Evolutionary conservation across 2,113 vertebrate species (phyloP).

Genomic region (Malurus elegans): DNA sequence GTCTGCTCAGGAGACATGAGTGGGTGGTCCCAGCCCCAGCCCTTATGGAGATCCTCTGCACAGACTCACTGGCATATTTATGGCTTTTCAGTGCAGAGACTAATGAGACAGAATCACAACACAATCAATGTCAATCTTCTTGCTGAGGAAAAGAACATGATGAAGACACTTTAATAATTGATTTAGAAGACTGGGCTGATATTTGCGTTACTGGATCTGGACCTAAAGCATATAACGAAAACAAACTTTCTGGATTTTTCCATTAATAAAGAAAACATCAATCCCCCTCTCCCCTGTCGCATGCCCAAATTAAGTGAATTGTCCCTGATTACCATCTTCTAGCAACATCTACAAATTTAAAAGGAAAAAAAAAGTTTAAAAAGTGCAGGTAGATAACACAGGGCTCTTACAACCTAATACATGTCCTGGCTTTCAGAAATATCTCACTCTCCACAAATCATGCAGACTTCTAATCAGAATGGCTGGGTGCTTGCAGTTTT

Average conservation of each 20-base stretch:
- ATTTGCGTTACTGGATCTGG: background rate
- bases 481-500: background rate
- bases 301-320: background rate
- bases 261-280: background rate
- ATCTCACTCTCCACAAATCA: background rate
- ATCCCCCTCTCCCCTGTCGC: accelerated
- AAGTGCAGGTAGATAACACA: background rate
- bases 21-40: background rate
- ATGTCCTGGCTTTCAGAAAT: background rate
- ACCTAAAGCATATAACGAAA: background rate
- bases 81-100: background rate
- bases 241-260: background rate
- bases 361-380: background rate
- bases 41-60: background rate
- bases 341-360: background rate
- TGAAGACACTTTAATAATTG: background rate
- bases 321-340: background rate
- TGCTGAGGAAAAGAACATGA: background rate
- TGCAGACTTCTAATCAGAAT: background rate
- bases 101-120: background rate
- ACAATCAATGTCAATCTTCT: background rate
- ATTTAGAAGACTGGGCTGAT: background rate
- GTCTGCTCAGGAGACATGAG: background rate
- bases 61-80: background rate
- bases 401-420: background rate